These are phyloP conservation scores for Eriosoma lanigerum DNA, from an alignment of 1,140 invertebrate species.

Conservation along the genomic window DNA sequence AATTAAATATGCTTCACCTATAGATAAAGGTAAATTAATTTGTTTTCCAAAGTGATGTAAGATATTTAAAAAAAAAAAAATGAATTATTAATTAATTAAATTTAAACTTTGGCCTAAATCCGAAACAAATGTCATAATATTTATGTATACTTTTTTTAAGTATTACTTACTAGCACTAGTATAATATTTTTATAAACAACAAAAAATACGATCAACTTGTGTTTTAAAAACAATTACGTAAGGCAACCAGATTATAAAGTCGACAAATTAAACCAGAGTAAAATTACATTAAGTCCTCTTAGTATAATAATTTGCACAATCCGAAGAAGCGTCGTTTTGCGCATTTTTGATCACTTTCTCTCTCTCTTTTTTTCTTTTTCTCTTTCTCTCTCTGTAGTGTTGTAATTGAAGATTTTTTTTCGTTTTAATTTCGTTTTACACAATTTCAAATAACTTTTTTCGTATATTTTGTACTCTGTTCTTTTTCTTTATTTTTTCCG, in stretches of 20 bases:
- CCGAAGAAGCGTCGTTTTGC: conserved; percentile 24
- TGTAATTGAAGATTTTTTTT: conserved; percentile 38
- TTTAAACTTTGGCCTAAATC: background rate
- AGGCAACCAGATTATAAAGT: conserved; percentile 43
- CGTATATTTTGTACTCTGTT: background rate
- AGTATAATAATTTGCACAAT: conserved; percentile 33
- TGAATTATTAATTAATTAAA: background rate
- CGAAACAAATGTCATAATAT: background rate
- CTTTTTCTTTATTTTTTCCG: background rate
- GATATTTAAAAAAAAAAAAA: background rate
- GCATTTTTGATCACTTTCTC: conserved; percentile 28
- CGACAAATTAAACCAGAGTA: conserved; percentile 32
- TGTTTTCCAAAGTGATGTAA: too few relatives aligned
- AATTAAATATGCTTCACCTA: too few relatives aligned
- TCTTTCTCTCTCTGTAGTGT: background rate
- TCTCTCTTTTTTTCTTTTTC: too few relatives aligned
- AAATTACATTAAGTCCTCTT: conserved; percentile 46
- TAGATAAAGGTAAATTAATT: too few relatives aligned
- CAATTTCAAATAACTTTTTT: conserved; percentile 24
- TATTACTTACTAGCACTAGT: background rate
- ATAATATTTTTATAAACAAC: background rate
- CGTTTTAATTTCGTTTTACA: background rate
- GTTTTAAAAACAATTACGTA: conserved; percentile 29
- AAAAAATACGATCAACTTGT: background rate
- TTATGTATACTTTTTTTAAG: background rate